These are phyloP conservation scores for Acestrorhynchus altus DNA, from an alignment of 2,797 vertebrate genomes.

Conservation along the genomic window DNA sequence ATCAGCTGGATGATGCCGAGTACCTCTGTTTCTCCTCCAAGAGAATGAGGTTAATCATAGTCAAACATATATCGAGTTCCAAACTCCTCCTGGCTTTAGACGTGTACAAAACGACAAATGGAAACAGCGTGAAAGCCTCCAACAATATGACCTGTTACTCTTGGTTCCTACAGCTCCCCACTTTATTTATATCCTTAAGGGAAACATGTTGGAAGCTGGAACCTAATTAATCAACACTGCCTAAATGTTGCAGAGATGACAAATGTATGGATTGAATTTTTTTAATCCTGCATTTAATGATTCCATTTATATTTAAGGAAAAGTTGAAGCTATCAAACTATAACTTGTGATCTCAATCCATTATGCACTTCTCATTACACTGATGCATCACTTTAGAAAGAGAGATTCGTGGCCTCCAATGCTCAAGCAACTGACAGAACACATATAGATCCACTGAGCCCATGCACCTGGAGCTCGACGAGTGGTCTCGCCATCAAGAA, in stretches of 20 bases:
- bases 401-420: background rate
- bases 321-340: too few species aligned
- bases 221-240: background rate
- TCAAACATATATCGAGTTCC: background rate
- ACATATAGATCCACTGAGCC: background rate
- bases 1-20: slow-evolving; percentile 1
- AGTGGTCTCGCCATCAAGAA: background rate
- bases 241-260: background rate
- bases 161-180: slow-evolving; percentile 14
- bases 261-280: background rate
- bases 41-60: slow-evolving; percentile 3
- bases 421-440: background rate
- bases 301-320: too few species aligned
- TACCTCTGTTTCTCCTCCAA: background rate
- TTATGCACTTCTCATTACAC: too few species aligned
- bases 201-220: slow-evolving; percentile 9
- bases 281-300: background rate
- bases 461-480: background rate
- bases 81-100: slow-evolving; percentile 10
- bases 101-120: background rate
- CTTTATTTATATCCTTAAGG: slow-evolving; percentile 4
- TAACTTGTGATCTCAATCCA: background rate
- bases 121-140: background rate
- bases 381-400: background rate
- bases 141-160: slow-evolving; percentile 15